Conservation (phyloP, 2,797 vertebrate genomes). For the Chiloscyllium punctatum region DNA sequence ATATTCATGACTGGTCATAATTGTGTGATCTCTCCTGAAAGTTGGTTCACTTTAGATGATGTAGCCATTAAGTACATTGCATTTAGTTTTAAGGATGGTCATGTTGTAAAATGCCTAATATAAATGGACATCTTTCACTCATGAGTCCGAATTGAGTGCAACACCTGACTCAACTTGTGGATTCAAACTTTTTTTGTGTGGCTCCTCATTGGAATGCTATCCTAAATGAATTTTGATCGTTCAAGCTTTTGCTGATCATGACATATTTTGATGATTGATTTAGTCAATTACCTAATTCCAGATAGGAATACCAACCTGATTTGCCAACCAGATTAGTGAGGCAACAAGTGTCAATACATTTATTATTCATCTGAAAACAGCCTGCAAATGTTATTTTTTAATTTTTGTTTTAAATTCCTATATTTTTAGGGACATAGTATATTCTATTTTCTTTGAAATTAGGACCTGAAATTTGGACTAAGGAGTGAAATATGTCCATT, state of each 20-base stretch:
- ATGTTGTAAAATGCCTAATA: no score
- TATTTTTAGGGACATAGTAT: no score
- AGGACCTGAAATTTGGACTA: not conserved
- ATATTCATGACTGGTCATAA: no score
- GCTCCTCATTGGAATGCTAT: not conserved
- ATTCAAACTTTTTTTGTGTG: not conserved
- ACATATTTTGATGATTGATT: not conserved
- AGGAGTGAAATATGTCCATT: not conserved
- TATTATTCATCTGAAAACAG: not conserved
- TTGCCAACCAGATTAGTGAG: not conserved
- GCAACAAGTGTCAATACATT: not conserved
- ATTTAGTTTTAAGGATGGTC: no score
- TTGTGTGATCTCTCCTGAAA: no score
- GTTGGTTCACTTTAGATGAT: no score
- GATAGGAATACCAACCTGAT: not conserved
- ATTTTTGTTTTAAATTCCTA: not conserved
- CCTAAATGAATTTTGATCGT: not conserved
- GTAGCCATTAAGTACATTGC: no score
- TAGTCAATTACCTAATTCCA: not conserved
- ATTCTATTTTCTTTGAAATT: not conserved
- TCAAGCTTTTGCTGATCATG: not conserved
- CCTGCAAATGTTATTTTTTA: not conserved
- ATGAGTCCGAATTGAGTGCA: no score
- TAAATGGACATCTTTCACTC: no score
- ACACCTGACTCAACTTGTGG: not conserved